phyloP scores from a whole-genome alignment of 2,888 invertebrate genomes.

The Anoplius nigerrimus region DNA sequence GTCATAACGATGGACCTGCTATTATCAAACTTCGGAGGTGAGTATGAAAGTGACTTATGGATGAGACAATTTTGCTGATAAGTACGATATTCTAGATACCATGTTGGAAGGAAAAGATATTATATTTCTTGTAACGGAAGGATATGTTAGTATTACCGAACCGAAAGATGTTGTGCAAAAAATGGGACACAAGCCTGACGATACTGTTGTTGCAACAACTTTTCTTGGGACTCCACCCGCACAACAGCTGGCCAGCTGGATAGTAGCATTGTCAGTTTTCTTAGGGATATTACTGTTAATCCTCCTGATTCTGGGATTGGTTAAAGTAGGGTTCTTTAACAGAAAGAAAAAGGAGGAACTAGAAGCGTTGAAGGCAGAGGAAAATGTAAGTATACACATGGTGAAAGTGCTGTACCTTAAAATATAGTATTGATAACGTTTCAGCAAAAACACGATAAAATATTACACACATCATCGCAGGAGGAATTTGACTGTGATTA shows the following conservation, averaged over 20 bases:
- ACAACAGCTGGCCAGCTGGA: constrained; percentile 60
- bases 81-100: constrained; percentile 25
- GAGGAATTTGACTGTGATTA: constrained; percentile 42
- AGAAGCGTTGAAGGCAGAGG: constrained; percentile 64
- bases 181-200: constrained; percentile 58
- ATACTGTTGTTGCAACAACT: constrained; percentile 64
- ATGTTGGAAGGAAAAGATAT: constrained; percentile 66
- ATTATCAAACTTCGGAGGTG: constrained; percentile 66
- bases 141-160: constrained; percentile 59
- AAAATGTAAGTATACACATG: constrained; percentile 47
- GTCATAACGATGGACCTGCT: constrained; percentile 68
- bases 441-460: constrained; percentile 24
- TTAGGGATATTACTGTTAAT: constrained; percentile 64
- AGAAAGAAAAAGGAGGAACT: constrained; percentile 62
- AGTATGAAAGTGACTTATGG: constrained; percentile 33
- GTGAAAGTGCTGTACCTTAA: neutral
- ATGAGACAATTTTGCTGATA: neutral
- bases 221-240: constrained; percentile 68
- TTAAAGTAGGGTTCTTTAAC: constrained; percentile 69
- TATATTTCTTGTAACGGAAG: constrained; percentile 69
- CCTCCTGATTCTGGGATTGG: constrained; percentile 56
- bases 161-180: constrained; percentile 61
- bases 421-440: constrained; percentile 14
- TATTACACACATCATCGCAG: constrained; percentile 47
- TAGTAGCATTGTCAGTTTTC: constrained; percentile 62